Evolutionary conservation across 2,113 vertebrate genomes (phyloP), one percentile per base, ranked within the genome.

Genomic region (Bungarus multicinctus): DNA sequence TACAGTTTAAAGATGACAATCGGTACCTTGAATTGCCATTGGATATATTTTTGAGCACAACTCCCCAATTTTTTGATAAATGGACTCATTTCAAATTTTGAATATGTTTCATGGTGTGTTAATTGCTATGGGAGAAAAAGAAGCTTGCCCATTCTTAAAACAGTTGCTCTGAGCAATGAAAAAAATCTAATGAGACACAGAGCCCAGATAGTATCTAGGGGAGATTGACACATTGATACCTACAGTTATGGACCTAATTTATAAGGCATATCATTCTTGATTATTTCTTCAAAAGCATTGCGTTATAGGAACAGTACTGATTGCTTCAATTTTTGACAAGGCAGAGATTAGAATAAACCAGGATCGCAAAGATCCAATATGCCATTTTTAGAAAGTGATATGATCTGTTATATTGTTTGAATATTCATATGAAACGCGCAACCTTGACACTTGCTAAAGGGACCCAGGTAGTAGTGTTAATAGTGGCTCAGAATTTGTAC

Each of bases 401-500:
- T 64, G 60, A 53, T 88, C 7, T 81, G 60, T 88, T 91, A 60
- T 18, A 20, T 43, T n/a, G 6, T 45, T 39, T 25, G 3, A 55
- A 12, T 54, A 54, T 60, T 93, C 43, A 20, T 22, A 89, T 92
- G 43, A 89, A 50, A 45, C 25, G 6, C 12, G 18, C 74, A 22
- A 43, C 7, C 34, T 50, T 81, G 18, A 39, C 69, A 81, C 18
- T 39, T 81, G 34, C 43, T 45, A 85, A 69, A 57, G n/a, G 18
- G 50, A 22, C 87, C 25, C 9, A 2, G 34, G 11, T 30, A 16
- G 55, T 0, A 0, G 12, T 0, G 27, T 34, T 0, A 16, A 10
- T 16, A 2, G 30, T 5, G 5, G 30, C 58, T 10, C 0, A n/a
- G 52, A 50, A 3, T 87, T 47, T 96, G 93, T 95, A 99, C 99